Conservation (phyloP, 2,797 vertebrate species). For the Melanotaenia boesemani region DNA sequence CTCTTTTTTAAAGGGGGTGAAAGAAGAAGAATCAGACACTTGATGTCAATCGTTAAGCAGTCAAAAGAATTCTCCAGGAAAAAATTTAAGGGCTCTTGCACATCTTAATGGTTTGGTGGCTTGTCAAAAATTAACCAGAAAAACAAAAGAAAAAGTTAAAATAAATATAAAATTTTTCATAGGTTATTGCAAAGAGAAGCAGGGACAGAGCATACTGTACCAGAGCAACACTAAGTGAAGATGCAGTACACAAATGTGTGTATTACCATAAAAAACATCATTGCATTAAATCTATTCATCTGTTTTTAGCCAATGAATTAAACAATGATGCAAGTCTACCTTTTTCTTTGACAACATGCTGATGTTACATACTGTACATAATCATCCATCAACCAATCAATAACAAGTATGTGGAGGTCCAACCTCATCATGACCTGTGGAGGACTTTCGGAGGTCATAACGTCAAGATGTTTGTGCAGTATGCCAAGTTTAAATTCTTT, state of each 20-base stretch:
- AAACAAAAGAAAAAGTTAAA: background rate
- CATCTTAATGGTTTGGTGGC: background rate
- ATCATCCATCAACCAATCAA: background rate
- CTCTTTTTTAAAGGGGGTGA: background rate
- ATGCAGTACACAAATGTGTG: background rate
- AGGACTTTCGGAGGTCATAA: background rate
- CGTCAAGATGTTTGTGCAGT: too few species aligned
- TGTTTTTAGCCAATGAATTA: background rate
- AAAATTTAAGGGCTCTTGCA: background rate
- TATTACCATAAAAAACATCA: too few species aligned
- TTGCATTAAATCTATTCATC: background rate
- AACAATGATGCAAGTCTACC: background rate
- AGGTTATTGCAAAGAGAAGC: background rate
- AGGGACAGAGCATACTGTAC: background rate
- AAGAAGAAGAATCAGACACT: slow-evolving; percentile 2
- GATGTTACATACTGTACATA: background rate
- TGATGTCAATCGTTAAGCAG: slow-evolving; percentile 1
- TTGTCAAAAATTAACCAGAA: background rate
- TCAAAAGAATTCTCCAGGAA: background rate
- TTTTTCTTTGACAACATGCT: background rate
- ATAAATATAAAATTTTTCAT: too few species aligned
- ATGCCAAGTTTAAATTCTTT: background rate
- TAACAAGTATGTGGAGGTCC: background rate
- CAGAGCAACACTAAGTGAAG: background rate
- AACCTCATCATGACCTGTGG: background rate